Evolutionary conservation across 2,797 vertebrate species (phyloP).

Genomic region (Sebastes matsubarae): DNA sequence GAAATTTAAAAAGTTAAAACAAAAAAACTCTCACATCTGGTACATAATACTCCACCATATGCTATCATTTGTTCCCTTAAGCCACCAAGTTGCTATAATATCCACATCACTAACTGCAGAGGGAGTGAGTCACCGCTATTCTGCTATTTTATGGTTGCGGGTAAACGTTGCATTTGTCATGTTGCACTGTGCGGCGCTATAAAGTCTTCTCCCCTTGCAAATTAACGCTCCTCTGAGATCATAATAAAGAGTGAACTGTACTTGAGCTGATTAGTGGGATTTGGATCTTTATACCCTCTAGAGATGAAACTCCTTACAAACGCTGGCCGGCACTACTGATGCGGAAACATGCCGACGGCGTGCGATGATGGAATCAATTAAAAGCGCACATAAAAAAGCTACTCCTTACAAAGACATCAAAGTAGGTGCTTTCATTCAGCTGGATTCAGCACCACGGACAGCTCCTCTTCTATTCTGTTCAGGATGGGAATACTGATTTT

Average conservation of each 20-base stretch:
- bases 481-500: constrained; percentile 1
- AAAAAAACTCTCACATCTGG: not conserved
- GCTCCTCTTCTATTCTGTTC: not conserved
- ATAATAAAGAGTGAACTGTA: constrained; percentile 35
- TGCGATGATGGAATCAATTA: constrained; percentile 53
- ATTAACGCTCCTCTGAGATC: constrained; percentile 17
- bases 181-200: not conserved
- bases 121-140: constrained; percentile 8
- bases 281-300: constrained; percentile 15
- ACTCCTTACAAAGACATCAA: constrained; percentile 17
- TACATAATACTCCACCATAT: not conserved
- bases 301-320: constrained; percentile 28
- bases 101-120: constrained; percentile 7
- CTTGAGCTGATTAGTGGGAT: constrained; percentile 43
- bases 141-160: constrained; percentile 20
- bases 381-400: constrained; percentile 35
- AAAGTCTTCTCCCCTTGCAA: constrained; percentile 15
- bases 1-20: not conserved
- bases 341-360: constrained; percentile 45
- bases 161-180: constrained; percentile 34
- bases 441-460: constrained; percentile 60
- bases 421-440: not conserved
- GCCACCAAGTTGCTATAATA: not conserved
- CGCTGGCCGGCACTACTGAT: constrained; percentile 1
- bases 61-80: not conserved